Base-by-base conservation (phyloP, 2,113 vertebrate genomes). In the Chiloscyllium plagiosum region DNA sequence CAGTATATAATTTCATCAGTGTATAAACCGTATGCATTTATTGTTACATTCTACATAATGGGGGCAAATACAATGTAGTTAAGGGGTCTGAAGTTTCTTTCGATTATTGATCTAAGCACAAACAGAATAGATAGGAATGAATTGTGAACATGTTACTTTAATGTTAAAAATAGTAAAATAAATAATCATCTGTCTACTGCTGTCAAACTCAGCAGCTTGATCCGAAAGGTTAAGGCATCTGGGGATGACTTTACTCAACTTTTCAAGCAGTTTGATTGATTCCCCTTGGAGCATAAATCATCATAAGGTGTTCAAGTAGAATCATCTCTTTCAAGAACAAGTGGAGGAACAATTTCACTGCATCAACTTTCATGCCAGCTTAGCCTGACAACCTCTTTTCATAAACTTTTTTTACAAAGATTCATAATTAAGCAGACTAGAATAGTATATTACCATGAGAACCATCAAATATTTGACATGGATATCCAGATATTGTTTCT, bases 401-500 rank as follows among this genome's bases (percentile, higher is more conserved):
- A 24, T 42, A 70, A 29, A 10, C 24, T 72, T 95, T 95, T 72
- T 95, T 12, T 33, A 5, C 20, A 69, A 95, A 72, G 42, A 50
- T 72, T 70, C 93, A 95, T 95, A 95, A 95, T 95, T 47, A 95
- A 52, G 42, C 42, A 95, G 66, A 19, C n/a, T 70, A 92, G 56
- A 37, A 69, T 33, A 70, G 24, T 22, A 50, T 89, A 89, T 52
- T 56, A 50, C 37, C 68, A 69, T 37, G 89, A 95, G 26, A 94
- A 70, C 68, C 37, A 15, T 95, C 42, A 72, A 47, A 72, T 72
- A 50, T 42, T 95, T 47, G 42, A 95, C 42, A 70, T 50, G 24
- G 17, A 17, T 47, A 95, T 72, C 68, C 24, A 72, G 42, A 37
- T 29, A 50, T 13, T 50, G 37, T 52, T 50, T 47, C 68, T 52